Base-by-base conservation (phyloP, 23 tunicate species). In the Botrylloides violaceus region DNA sequence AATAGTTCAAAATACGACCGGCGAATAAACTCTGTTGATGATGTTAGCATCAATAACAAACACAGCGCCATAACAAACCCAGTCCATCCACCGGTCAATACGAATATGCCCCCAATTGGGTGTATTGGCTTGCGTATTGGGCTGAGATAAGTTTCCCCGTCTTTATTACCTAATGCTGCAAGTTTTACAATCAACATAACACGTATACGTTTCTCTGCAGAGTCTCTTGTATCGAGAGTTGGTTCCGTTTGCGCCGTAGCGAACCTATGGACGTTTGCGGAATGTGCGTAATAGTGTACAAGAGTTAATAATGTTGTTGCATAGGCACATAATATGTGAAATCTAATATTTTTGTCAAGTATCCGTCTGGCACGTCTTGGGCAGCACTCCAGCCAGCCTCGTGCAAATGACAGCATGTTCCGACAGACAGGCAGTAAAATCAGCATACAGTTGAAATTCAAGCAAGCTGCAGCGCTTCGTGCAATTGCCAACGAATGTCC, bases 61-160 rank as follows among this genome's bases (percentile, higher is more conserved):
- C 84, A 59, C 23, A 79, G 35, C 31, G 91, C 82, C 9, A 95
- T 95, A 36, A 87, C 53, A 0, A 82, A 79, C 4, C 99, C 99
- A 26, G 96, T 95, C 99, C 99, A 95, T 12, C 99, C 99, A 31
- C 99, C 99, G 9, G 88, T 87, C 29, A 95, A 76, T 47, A 65
- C n/a, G 43, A 87, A 95, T 35, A 95, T 76, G 24, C 96, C 77
- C 4, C 81, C 84, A 59, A 95, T 84, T 18, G 88, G 66, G 37
- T 37, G 37, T 0, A 36, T 68, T 6, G 56, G 74, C 22, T 68
- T 26, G 23, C 74, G 24, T 9, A 68, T 39, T 19, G 74, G 74
- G 26, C 36, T 43, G 1, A 68, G 36, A 43, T 68, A 68, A 0
- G 60, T 36, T 22, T 68, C 58, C 4, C 58, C 58, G 23, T 43